A percentile compares a stretch with the other conserved stretches of the same genome.
Evolutionary conservation across 2,113 vertebrate genomes (phyloP).

Genomic region (Syngnathus scovelli): DNA sequence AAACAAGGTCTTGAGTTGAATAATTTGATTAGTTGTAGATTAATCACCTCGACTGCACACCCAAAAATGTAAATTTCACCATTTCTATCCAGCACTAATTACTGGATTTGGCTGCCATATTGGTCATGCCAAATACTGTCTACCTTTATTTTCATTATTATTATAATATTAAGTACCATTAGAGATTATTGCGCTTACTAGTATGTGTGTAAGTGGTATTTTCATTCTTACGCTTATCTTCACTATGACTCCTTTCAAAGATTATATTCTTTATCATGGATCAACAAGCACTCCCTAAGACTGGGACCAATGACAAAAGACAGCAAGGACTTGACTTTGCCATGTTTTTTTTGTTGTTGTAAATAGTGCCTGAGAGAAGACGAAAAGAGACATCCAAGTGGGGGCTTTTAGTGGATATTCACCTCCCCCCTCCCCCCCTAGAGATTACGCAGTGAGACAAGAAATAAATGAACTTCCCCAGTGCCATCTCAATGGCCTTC

Average conservation of each 20-base stretch:
- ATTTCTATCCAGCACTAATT: no score
- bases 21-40: no score
- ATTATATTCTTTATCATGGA: constrained; percentile 5
- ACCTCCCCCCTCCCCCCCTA: constrained; percentile 1
- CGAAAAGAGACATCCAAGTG: constrained; percentile 19
- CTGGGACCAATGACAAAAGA: not conserved
- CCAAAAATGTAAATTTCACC: no score
- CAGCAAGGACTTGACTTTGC: not conserved
- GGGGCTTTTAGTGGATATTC: constrained; percentile 17
- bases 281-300: not conserved
- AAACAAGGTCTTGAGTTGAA: no score
- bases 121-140: no score
- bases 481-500: constrained; percentile 50
- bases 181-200: not conserved
- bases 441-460: constrained; percentile 41
- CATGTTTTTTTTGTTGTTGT: not conserved
- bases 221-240: not conserved
- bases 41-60: no score
- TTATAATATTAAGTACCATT: not conserved
- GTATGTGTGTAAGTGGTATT: not conserved
- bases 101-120: no score
- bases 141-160: no score
- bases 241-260: constrained; percentile 6
- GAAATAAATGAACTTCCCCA: constrained; percentile 58
- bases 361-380: constrained; percentile 15